Conservation (phyloP, 2,113 vertebrate genomes). For the Pelobates fuscus region DNA sequence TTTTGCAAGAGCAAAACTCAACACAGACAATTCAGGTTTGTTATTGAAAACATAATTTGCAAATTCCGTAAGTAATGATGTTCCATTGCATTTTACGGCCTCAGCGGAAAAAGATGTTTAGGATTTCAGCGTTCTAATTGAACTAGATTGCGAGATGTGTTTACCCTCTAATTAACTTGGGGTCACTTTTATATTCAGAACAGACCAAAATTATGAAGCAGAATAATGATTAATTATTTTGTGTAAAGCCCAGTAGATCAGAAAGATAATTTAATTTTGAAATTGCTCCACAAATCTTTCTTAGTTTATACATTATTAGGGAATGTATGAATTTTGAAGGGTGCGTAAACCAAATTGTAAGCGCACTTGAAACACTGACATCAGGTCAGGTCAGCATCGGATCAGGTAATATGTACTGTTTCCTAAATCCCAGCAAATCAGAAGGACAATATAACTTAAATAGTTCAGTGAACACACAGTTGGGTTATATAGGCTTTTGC, state of each 20-base stretch:
- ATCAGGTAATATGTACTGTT: too few species aligned
- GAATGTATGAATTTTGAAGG: too few species aligned
- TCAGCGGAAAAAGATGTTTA: background rate
- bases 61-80: background rate
- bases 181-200: conserved; percentile 33
- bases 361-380: too few species aligned
- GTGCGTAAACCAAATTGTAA: too few species aligned
- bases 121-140: conserved; percentile 8
- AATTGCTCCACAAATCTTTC: too few species aligned
- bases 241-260: background rate
- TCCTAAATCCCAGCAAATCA: too few species aligned
- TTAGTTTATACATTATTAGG: too few species aligned
- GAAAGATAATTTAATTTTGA: conserved; percentile 17
- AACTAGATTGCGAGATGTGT: conserved; percentile 10
- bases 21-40: background rate
- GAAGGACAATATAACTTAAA: too few species aligned
- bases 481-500: too few species aligned
- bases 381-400: too few species aligned
- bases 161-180: conserved; percentile 36
- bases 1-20: too few species aligned
- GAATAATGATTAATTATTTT: conserved; percentile 2
- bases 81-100: conserved; percentile 15
- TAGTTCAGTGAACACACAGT: too few species aligned
- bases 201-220: conserved; percentile 17
- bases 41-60: conserved; percentile 3